These are phyloP conservation scores for Argyrosomus japonicus DNA, from an alignment of 2,113 vertebrate genomes.

Conservation along the genomic window DNA sequence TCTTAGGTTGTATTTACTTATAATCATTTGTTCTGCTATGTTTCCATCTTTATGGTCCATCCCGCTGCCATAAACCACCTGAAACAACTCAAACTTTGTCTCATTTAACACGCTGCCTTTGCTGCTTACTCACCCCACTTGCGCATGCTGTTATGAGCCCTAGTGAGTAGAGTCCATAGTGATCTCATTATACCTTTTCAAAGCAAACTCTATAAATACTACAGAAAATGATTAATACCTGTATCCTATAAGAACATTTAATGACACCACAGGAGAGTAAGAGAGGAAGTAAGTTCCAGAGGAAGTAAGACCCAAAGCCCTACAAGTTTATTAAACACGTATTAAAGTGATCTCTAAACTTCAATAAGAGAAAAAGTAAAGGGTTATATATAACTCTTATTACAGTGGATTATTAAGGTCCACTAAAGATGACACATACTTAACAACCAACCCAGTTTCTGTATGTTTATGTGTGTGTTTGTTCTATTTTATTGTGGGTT, in stretches of 20 bases:
- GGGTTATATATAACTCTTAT: no score
- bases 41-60: background rate
- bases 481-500: background rate
- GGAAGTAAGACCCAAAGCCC: background rate
- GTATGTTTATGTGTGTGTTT: background rate
- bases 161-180: background rate
- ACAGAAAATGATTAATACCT: background rate
- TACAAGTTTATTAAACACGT: background rate
- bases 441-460: background rate
- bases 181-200: slow-evolving; percentile 39
- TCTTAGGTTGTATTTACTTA: no score
- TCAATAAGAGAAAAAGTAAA: background rate
- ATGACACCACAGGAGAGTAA: slow-evolving; percentile 25
- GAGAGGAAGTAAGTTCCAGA: background rate
- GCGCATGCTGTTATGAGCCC: slow-evolving; percentile 1
- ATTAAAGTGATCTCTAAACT: background rate
- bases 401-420: background rate
- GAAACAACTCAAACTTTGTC: background rate
- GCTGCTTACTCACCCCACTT: slow-evolving; percentile 11
- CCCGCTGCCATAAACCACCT: background rate
- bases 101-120: background rate
- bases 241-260: slow-evolving; percentile 1
- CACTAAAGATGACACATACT: background rate
- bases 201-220: slow-evolving; percentile 14
- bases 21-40: background rate